These are phyloP conservation scores for Podarcis muralis DNA, from an alignment of 2,113 vertebrate species.

Conservation along the genomic window DNA sequence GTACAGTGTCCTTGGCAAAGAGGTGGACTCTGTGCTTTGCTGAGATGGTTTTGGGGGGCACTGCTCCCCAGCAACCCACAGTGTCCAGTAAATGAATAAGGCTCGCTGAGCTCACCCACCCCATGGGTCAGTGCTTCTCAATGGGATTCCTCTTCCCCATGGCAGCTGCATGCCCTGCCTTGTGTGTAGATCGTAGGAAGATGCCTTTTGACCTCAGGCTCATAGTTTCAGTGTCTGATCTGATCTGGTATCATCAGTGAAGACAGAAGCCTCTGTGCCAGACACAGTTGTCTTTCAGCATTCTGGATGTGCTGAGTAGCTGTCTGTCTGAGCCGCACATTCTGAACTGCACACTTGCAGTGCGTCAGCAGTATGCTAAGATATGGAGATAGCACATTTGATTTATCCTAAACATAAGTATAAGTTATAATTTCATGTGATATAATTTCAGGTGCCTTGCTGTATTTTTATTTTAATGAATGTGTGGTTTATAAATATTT, in stretches of 20 bases:
- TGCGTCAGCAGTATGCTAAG: conserved; percentile 26
- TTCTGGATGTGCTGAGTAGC: neutral
- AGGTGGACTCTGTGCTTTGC: neutral
- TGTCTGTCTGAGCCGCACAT: neutral
- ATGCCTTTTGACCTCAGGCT: neutral
- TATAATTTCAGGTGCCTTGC: no score
- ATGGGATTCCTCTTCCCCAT: neutral
- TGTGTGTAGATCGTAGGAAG: neutral
- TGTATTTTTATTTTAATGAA: no score
- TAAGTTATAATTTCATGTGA: neutral
- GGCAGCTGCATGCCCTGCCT: neutral
- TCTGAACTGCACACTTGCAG: neutral
- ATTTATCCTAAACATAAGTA: conserved; percentile 11
- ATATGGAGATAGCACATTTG: neutral
- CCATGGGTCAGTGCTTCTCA: neutral
- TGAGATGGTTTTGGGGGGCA: neutral
- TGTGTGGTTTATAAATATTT: no score
- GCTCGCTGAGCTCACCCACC: neutral
- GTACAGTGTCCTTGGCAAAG: neutral
- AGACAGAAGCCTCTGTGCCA: neutral
- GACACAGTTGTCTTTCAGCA: neutral
- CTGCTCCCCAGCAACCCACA: neutral
- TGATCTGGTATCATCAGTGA: neutral
- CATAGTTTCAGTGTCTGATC: neutral
- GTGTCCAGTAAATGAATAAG: neutral